Evolutionary conservation across 2,113 vertebrate genomes (phyloP).

Genomic region (Telmatochromis sp.): DNA sequence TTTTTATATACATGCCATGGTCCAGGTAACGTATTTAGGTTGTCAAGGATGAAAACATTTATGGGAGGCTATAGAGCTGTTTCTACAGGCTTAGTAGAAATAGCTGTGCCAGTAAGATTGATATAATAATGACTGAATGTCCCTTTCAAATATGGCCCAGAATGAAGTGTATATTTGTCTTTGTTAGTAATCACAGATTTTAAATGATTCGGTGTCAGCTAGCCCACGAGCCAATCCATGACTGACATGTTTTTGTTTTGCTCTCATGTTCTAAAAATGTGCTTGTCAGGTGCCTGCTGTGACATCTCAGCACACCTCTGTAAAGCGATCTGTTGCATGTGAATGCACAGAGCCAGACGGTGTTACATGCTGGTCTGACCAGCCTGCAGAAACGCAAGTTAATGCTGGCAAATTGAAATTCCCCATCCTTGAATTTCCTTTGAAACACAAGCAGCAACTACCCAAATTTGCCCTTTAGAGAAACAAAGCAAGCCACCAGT

Average conservation of each 20-base stretch:
- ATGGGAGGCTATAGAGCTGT: accelerated
- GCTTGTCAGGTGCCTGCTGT: not conserved
- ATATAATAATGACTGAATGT: not conserved
- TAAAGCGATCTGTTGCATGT: not conserved
- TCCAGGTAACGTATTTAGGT: not conserved
- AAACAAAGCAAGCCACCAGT: not conserved
- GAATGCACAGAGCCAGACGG: not conserved
- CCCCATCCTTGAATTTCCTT: not conserved
- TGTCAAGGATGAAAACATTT: not conserved
- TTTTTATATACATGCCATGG: not conserved
- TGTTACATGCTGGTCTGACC: not conserved
- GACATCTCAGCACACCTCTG: not conserved
- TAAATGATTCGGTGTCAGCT: not conserved
- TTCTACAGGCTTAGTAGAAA: not conserved
- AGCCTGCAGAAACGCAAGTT: not conserved
- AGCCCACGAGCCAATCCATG: not conserved
- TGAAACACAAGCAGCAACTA: not conserved
- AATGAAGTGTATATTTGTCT: not conserved
- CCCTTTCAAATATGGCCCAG: not conserved
- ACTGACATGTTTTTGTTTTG: conserved; percentile 12
- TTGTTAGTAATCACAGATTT: not conserved
- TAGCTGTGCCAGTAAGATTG: not conserved
- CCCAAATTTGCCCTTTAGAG: not conserved
- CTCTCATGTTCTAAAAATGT: not conserved
- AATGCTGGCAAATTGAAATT: not conserved